phyloP scores from a whole-genome alignment of 2,888 invertebrate species.

The Atrina japonica region DNA sequence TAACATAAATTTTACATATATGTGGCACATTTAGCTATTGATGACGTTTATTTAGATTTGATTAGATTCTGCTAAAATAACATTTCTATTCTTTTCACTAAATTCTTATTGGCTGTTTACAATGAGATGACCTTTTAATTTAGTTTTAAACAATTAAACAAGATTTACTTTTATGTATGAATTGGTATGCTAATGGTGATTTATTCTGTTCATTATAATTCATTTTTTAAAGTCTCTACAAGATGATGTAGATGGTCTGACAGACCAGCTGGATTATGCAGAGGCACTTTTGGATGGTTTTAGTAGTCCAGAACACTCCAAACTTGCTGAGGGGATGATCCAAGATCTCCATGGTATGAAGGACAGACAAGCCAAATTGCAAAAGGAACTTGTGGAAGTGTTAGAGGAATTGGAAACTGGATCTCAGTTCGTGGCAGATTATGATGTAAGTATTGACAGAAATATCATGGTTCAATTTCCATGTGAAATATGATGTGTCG shows the following conservation, averaged over 20 bases:
- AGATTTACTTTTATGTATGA: slow-evolving; percentile 1
- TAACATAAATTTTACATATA: too few species aligned
- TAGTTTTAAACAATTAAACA: not conserved
- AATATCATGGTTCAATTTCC: too few species aligned
- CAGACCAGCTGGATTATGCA: slow-evolving; percentile 87
- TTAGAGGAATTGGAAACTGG: slow-evolving; percentile 74
- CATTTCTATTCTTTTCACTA: too few species aligned
- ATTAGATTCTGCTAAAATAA: too few species aligned
- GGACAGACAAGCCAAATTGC: slow-evolving; percentile 85
- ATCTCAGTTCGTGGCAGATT: slow-evolving; percentile 86
- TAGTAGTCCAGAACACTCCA: slow-evolving; percentile 87
- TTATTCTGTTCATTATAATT: not conserved
- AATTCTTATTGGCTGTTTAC: too few species aligned
- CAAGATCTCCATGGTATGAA: slow-evolving; percentile 90
- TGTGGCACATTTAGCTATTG: too few species aligned
- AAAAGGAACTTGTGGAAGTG: slow-evolving; percentile 80
- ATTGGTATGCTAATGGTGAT: not conserved
- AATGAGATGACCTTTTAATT: too few species aligned
- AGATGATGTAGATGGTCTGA: slow-evolving; percentile 90
- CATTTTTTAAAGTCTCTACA: slow-evolving; percentile 62
- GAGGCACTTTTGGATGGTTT: slow-evolving; percentile 89
- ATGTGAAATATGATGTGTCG: too few species aligned
- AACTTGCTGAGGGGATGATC: slow-evolving; percentile 87
- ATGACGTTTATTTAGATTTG: too few species aligned
- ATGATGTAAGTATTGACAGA: slow-evolving; percentile 81